These are phyloP conservation scores for Temnothorax nylanderi DNA, from an alignment of 1,140 invertebrate genomes.

Conservation along the genomic window DNA sequence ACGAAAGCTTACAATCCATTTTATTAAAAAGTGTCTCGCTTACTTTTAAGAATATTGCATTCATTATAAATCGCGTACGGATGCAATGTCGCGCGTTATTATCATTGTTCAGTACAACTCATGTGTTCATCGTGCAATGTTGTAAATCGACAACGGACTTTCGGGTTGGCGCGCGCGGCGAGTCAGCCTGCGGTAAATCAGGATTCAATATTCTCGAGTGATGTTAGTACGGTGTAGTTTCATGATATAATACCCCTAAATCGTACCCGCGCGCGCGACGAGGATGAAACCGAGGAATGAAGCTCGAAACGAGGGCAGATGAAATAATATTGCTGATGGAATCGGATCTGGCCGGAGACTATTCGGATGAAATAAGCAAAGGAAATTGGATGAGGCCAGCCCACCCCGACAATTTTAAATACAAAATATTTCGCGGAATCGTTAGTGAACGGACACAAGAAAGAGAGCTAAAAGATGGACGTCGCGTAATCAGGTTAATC, in stretches of 20 bases:
- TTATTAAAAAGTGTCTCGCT: conserved; percentile 45
- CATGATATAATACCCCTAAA: conserved; percentile 70
- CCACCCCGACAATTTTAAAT: conserved; percentile 61
- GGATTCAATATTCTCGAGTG: conserved; percentile 61
- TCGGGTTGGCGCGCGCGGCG: background rate
- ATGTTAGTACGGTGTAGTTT: conserved; percentile 61
- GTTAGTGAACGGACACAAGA: background rate
- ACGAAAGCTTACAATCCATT: conserved; percentile 17
- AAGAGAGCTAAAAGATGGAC: background rate
- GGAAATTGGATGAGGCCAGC: conserved; percentile 67
- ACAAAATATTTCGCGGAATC: conserved; percentile 68
- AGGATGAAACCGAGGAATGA: conserved; percentile 63
- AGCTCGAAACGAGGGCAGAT: conserved; percentile 62
- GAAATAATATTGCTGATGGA: conserved; percentile 74
- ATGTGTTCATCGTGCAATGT: conserved; percentile 16
- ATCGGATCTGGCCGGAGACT: conserved; percentile 63
- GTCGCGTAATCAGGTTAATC: conserved; percentile 35
- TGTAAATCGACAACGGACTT: conserved; percentile 42
- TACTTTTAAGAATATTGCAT: background rate
- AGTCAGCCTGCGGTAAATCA: conserved; percentile 57
- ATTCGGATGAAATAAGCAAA: conserved; percentile 60
- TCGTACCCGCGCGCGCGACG: conserved; percentile 63
- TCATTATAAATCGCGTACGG: background rate
- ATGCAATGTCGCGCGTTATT: background rate
- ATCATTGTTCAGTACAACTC: conserved; percentile 11